Evolutionary conservation across 2,797 vertebrate species (phyloP), one percentile per base, ranked within the genome.

Genomic region (Leuciscus waleckii): DNA sequence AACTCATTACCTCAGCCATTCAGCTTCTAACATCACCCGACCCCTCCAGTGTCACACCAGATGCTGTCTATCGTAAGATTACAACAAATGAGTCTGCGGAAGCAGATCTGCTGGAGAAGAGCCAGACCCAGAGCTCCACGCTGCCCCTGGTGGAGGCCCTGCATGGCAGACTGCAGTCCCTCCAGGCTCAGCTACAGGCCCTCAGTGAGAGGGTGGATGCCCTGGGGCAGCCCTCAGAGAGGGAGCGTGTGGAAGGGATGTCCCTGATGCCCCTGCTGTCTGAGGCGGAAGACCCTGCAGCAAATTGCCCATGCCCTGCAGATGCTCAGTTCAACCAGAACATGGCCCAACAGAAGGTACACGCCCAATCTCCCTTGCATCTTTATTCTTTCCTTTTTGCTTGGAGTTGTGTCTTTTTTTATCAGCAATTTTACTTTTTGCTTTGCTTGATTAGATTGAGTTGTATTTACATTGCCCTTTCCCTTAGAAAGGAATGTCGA

Each of bases 1-100:
- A 92, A 0, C 93, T 99, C 58, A 96, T 99, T 93, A 97, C 95
- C 92, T 97, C 97, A 82, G 97, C 97, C 1, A 99, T 99, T 6
- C 97, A 98, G 13, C 92, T 98, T 63, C 92, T 99, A 89, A 97
- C 96, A 80, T 95, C 97, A 0, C 95, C 97, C 0, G 96, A 98
- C 84, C 95, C 97, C 49, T 97, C 96, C 0, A 97, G 97, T 91
- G 97, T 97, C 67, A 82, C 86, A 10, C 89, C 92, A 56, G 92
- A 93, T 21, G 91, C 91, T 29, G 83, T 94, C 82, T 95, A 96
- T 87, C 94, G 96, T 90, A 98, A 97, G 91, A 94, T 96, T 21
- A 96, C 95, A 85, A 94, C 95, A 91, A 96, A 95, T 0, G 97
- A 97, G 41, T 95, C 96, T 1, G 89, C 87, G 0, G 96, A 96